These are phyloP conservation scores for Scaptodrosophila lebanonensis DNA, from an alignment of 1,140 invertebrate species.

Conservation along the genomic window DNA sequence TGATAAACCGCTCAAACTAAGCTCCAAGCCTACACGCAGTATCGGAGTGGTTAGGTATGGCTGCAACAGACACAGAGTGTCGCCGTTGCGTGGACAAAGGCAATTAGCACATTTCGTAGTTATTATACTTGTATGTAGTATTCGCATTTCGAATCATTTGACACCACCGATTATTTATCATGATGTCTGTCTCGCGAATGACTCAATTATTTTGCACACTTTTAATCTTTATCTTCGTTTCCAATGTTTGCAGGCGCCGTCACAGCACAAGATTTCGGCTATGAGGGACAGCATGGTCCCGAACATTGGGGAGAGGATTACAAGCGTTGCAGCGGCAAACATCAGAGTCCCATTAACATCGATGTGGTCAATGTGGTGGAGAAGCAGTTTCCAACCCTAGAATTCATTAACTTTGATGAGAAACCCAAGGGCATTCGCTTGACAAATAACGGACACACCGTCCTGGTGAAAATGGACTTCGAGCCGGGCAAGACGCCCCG, in stretches of 20 bases:
- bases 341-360: conserved; percentile 91
- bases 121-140: background rate
- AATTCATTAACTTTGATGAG: conserved; percentile 79
- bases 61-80: conserved; percentile 24
- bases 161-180: no score
- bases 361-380: conserved; percentile 81
- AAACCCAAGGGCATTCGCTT: conserved; percentile 79
- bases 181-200: background rate
- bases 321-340: conserved; percentile 84
- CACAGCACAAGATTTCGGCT: conserved; percentile 47
- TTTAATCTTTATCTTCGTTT: background rate
- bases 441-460: conserved; percentile 87
- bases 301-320: conserved; percentile 84
- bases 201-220: background rate
- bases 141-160: no score
- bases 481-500: conserved; percentile 77
- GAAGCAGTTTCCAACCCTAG: conserved; percentile 78
- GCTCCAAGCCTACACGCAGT: conserved; percentile 6
- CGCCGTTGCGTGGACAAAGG: background rate
- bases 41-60: conserved; percentile 1
- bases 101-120: background rate
- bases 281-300: conserved; percentile 80
- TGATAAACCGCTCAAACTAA: conserved; percentile 16
- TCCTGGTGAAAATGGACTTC: conserved; percentile 80
- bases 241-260: conserved; percentile 14